A percentile compares a stretch with the other conserved stretches of the same genome.
Evolutionary conservation across 2,113 vertebrate genomes (phyloP).

Genomic region (Ptyas mucosa): DNA sequence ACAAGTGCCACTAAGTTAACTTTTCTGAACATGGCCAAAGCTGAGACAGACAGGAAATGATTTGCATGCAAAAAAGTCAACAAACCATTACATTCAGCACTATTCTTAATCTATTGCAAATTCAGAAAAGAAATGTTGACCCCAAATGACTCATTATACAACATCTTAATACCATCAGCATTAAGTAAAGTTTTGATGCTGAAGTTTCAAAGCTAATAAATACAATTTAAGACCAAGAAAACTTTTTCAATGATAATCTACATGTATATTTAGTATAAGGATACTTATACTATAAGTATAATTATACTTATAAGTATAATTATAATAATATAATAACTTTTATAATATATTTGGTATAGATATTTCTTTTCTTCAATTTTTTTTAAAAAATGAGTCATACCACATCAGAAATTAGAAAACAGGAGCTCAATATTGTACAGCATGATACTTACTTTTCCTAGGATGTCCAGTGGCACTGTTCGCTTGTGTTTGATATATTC

Average conservation of each 20-base stretch:
- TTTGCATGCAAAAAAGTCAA: not conserved
- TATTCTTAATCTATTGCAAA: not conserved
- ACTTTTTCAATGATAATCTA: not conserved
- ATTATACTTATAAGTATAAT: no score
- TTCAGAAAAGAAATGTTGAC: not conserved
- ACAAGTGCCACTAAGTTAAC: not conserved
- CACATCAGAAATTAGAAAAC: not conserved
- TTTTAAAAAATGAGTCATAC: not conserved
- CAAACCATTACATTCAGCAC: not conserved
- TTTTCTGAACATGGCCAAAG: not conserved
- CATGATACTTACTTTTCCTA: slow-evolving; percentile 76
- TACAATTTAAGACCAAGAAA: not conserved
- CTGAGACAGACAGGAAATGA: not conserved
- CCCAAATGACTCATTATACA: not conserved
- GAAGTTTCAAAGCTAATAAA: not conserved
- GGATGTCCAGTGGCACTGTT: slow-evolving; percentile 81
- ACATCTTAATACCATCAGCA: not conserved
- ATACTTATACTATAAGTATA: no score
- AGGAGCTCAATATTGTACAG: not conserved
- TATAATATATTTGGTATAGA: not conserved
- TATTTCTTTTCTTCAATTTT: not conserved
- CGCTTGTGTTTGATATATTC: slow-evolving; percentile 87
- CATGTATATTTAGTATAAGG: not conserved
- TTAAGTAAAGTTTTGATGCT: not conserved
- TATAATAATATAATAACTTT: not conserved